phyloP scores from a whole-genome alignment of 1,140 invertebrate species.

The Achroia grisella region DNA sequence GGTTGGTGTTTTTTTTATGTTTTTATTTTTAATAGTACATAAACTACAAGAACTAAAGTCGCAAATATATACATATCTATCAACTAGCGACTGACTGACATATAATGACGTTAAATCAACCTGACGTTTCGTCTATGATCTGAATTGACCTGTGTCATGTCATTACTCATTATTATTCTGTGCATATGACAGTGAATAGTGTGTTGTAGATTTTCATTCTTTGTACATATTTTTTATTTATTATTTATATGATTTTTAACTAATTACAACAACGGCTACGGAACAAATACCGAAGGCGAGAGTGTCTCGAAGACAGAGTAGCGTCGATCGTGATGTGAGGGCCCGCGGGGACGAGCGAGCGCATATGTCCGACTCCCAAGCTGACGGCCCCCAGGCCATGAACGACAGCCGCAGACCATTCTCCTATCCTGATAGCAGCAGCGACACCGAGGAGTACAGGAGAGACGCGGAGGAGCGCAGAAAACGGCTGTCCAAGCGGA shows the following conservation, averaged over 20 bases:
- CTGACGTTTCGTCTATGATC: no score
- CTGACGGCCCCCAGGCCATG: conserved; percentile 57
- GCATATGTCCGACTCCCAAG: conserved; percentile 59
- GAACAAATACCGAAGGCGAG: background rate
- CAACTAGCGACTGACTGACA: no score
- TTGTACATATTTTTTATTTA: no score
- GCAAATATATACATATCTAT: no score
- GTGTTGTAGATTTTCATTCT: no score
- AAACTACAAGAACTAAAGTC: no score
- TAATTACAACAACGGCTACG: background rate
- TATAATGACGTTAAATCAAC: no score
- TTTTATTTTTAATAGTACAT: no score
- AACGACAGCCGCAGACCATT: conserved; percentile 46
- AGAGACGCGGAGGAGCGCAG: conserved; percentile 52
- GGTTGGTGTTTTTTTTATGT: no score
- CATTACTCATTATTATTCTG: no score
- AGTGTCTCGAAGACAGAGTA: conserved; percentile 11
- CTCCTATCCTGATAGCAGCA: conserved; percentile 61
- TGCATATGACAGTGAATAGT: no score
- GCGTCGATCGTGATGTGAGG: conserved; percentile 52
- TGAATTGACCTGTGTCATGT: no score
- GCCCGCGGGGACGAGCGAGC: conserved; percentile 44
- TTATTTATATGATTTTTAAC: background rate
- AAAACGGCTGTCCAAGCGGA: conserved; percentile 57
- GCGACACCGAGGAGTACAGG: conserved; percentile 60